These are phyloP conservation scores for Melanotaenia trifasciata DNA, from an alignment of 2,797 vertebrate species.

Conservation along the genomic window DNA sequence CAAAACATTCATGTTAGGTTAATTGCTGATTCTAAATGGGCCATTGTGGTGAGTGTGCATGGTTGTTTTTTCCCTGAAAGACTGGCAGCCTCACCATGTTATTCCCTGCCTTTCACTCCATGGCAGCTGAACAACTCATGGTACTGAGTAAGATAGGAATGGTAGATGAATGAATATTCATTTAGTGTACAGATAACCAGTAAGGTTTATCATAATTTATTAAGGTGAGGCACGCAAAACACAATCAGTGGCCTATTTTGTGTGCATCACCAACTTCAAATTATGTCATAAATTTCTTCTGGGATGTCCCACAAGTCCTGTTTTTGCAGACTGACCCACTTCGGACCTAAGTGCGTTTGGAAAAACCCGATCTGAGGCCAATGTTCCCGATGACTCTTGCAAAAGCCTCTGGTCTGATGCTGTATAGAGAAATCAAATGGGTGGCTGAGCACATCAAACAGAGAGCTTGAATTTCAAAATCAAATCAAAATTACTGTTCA, in stretches of 20 bases:
- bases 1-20: too few species aligned
- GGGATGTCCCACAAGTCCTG: constrained; percentile 15
- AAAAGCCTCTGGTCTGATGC: constrained; percentile 32
- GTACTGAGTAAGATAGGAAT: too few species aligned
- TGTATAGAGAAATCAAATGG: constrained; percentile 13
- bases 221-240: neutral
- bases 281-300: constrained; percentile 12
- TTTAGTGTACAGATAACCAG: too few species aligned
- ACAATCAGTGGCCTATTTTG: neutral
- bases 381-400: neutral
- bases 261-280: constrained; percentile 8
- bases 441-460: constrained; percentile 23
- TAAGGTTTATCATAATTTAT: neutral
- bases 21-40: too few species aligned
- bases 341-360: constrained; percentile 7
- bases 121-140: too few species aligned
- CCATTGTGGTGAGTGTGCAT: too few species aligned
- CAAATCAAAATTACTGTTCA: neutral
- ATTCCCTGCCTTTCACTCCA: too few species aligned
- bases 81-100: too few species aligned
- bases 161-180: too few species aligned
- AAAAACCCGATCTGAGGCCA: constrained; percentile 22
- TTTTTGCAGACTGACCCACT: constrained; percentile 22
- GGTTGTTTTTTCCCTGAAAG: too few species aligned
- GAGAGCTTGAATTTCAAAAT: neutral